Evolutionary conservation across 2,888 invertebrate genomes (phyloP), one percentile per base, ranked within the genome.

Genomic region (Rhodophaea formosa): DNA sequence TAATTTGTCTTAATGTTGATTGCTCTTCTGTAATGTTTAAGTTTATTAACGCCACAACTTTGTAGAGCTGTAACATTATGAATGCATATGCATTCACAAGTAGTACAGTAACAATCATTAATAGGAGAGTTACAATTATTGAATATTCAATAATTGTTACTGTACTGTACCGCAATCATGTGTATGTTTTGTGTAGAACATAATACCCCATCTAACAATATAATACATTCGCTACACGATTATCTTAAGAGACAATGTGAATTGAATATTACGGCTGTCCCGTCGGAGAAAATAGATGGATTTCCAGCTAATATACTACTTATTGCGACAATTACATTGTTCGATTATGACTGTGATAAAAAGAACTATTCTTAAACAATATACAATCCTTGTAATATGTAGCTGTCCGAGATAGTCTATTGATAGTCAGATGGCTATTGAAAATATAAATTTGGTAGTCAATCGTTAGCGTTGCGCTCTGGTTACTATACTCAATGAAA

Each of bases 281-380:
- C 35, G 7, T 35, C 16, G 14, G 16, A 12, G 51, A 49, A 49
- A 49, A 49, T 49, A 35, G 16, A 53, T 30, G 44, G 53, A 53
- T 53, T 45, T 44, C 45, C 30, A 15, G 16, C 45, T 35, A 35
- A 51, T 51, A 39, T 35, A 35, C 35, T 51, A 51, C 15, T 51
- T 14, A 51, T 35, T 39, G 32, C 45, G 54, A 35, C 30, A 17
- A 44, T 45, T 54, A 30, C 46, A 46, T 8, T 10, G 17, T 16
- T 35, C 30, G 29, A 55, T 53, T 14, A 14, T 45, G 54, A 55
- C 46, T 30, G 54, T 32, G 45, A 55, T 55, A 46, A 45, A 54
- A 16, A 45, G 32, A 45, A 45, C 54, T 54, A 54, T 45, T 44
- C 45, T 10, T 44, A 54, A 53, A 29, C 16, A 44, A 43, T 23